Conservation (phyloP, 1,140 invertebrate genomes). For the Homarus americanus region DNA sequence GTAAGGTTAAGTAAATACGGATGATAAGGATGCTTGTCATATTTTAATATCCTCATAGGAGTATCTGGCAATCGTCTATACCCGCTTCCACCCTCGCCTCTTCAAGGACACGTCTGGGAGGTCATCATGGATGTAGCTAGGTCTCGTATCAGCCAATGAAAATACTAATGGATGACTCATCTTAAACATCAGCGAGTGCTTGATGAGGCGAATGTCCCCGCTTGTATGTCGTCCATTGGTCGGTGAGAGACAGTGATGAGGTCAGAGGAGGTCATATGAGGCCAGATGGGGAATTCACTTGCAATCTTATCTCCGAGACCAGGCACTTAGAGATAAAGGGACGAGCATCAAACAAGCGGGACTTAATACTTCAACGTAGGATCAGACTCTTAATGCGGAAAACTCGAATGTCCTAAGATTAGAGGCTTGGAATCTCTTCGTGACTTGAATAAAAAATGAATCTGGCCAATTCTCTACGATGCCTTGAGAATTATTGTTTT, state of each 20-base stretch:
- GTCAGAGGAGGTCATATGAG: not conserved
- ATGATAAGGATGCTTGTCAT: no score
- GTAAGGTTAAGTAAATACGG: no score
- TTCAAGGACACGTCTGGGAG: not conserved
- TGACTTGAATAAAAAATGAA: conserved; percentile 5
- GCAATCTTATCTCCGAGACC: conserved; percentile 10
- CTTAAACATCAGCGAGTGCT: no score
- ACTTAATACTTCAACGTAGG: not conserved
- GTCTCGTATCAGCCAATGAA: not conserved
- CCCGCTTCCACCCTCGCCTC: not conserved
- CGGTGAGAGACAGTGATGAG: not conserved
- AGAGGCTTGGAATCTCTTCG: conserved; percentile 13
- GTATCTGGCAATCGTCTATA: not conserved
- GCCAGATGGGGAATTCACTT: conserved; percentile 18
- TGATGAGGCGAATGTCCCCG: no score
- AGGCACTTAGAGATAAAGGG: conserved; percentile 20
- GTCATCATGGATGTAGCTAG: not conserved
- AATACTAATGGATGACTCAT: not conserved
- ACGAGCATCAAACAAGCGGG: not conserved
- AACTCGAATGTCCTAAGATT: conserved; percentile 22
- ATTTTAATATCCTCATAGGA: no score
- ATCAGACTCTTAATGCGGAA: conserved; percentile 8
- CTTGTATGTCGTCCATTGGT: not conserved
- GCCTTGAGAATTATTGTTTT: not conserved
- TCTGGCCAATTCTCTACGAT: not conserved